Evolutionary conservation across 2,113 vertebrate species (phyloP).

Genomic region (Eudorcas thomsonii): DNA sequence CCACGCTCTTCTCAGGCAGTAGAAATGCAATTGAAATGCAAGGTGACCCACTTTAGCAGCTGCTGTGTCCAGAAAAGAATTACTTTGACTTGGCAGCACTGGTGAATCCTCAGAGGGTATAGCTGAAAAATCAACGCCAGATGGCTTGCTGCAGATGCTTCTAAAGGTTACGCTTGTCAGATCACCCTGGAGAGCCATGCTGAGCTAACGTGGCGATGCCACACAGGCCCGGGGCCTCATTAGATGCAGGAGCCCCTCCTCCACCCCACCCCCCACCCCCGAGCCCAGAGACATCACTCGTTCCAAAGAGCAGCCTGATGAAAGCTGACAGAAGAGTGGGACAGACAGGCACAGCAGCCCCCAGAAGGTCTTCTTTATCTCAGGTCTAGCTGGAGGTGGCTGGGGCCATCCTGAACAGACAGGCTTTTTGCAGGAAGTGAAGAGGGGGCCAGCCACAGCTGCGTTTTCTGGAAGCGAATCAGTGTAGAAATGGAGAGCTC

Average conservation of each 20-base stretch:
- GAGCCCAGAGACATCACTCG: background rate
- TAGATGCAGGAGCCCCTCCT: background rate
- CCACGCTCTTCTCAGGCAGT: background rate
- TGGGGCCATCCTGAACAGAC: background rate
- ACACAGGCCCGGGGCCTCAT: background rate
- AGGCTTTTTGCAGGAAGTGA: background rate
- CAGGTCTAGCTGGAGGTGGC: background rate
- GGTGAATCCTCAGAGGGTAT: constrained; percentile 60
- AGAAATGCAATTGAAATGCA: constrained; percentile 38
- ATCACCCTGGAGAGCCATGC: constrained; percentile 46
- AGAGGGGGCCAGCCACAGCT: background rate
- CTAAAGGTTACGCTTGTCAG: constrained; percentile 57
- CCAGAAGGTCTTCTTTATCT: background rate
- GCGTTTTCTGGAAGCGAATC: constrained; percentile 30
- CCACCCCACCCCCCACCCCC: no score
- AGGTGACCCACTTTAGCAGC: constrained; percentile 74
- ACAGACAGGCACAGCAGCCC: background rate
- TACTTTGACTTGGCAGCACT: constrained; percentile 61
- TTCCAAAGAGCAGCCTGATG: background rate
- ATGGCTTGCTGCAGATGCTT: constrained; percentile 72
- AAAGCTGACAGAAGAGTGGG: background rate
- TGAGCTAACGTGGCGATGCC: constrained; percentile 2
- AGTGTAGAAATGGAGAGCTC: background rate
- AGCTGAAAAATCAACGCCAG: constrained; percentile 60
- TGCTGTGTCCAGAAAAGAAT: constrained; percentile 68